Evolutionary conservation across 2,797 vertebrate species (phyloP).

Genomic region (Poecilia wingei): DNA sequence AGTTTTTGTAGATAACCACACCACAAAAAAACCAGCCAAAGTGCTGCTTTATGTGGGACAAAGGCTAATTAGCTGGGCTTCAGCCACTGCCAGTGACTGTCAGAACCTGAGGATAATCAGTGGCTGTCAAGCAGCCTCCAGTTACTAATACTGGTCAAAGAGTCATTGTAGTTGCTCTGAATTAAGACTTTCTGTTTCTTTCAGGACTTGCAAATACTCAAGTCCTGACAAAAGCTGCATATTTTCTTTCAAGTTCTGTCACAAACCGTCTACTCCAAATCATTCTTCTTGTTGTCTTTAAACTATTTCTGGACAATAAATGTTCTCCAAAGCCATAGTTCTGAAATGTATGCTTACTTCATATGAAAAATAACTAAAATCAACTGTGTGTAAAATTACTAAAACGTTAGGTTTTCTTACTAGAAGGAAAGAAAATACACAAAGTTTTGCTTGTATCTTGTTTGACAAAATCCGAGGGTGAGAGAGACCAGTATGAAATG

Average conservation of each 20-base stretch:
- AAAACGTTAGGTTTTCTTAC: not conserved
- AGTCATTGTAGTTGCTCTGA: slow-evolving; percentile 1
- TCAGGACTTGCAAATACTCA: not conserved
- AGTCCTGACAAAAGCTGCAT: not conserved
- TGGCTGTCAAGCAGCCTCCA: slow-evolving; percentile 43
- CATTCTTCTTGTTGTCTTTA: too few species aligned
- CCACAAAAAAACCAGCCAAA: slow-evolving; percentile 53
- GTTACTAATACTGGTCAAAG: slow-evolving; percentile 26
- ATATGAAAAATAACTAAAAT: not conserved
- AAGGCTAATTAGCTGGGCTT: slow-evolving; percentile 78
- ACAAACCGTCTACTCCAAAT: too few species aligned
- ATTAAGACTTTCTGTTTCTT: slow-evolving; percentile 15
- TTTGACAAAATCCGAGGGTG: slow-evolving; percentile 49
- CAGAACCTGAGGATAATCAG: slow-evolving; percentile 48
- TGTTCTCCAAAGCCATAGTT: too few species aligned
- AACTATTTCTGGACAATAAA: too few species aligned
- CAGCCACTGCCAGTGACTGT: slow-evolving; percentile 58
- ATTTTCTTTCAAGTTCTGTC: too few species aligned
- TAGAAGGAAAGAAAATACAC: slow-evolving; percentile 21
- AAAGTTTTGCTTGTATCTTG: slow-evolving; percentile 45
- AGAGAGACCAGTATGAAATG: slow-evolving; percentile 52
- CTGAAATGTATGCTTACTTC: not conserved
- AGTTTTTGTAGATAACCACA: slow-evolving; percentile 62
- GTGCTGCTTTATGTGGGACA: slow-evolving; percentile 60
- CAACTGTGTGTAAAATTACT: not conserved